Base-by-base conservation (phyloP, 2,797 vertebrate species). In the Artibeus lituratus region DNA sequence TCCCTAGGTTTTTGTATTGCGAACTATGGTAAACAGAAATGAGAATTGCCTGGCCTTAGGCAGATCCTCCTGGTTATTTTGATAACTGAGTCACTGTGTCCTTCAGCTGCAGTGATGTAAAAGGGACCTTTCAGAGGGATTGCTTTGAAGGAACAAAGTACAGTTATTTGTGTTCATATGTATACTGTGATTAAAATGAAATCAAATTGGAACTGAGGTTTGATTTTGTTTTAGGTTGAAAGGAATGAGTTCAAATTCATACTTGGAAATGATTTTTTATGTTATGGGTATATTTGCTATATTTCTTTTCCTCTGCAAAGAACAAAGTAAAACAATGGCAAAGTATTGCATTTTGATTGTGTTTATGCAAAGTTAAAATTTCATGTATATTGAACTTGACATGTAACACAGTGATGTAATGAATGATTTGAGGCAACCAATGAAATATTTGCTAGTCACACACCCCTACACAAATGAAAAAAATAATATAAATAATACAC, bases 161-260 rank as follows among this genome's bases (percentile, higher is more conserved):
- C 37, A 53, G 10, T 88, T 91, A 16, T 87, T 94, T 92, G 37
- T 44, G 29, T 81, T 76, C 21, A 26, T 90, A 21, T 70, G 11
- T 57, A 14, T 94, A 37, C 87, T 87, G 29, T 92, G n/a, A 93
- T 32, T 9, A 37, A 92, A 90, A 69, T 91, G 62, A 93, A 76
- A 55, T 87, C 32, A 95, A 94, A 73, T 57, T 85, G 78, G 8
- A 87, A 87, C 44, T 32, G 69, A 92, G 44, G 42, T 93, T 82
- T 82, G 24, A 69, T 51, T 59, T 89, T 91, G 83, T 91, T 87
- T 90, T 22, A 94, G 57, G 19, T 65, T 94, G 9, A 29, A 87
- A 91, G 49, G 24, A 24, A 35, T 44, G 35, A 24, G 39, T 87
- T 62, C 16, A 95, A 73, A 87, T 94, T 90, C 7, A 82, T 92